Conservation (phyloP, 53 echinoderm and acorn worm species). For the Echinarachnius parma region DNA sequence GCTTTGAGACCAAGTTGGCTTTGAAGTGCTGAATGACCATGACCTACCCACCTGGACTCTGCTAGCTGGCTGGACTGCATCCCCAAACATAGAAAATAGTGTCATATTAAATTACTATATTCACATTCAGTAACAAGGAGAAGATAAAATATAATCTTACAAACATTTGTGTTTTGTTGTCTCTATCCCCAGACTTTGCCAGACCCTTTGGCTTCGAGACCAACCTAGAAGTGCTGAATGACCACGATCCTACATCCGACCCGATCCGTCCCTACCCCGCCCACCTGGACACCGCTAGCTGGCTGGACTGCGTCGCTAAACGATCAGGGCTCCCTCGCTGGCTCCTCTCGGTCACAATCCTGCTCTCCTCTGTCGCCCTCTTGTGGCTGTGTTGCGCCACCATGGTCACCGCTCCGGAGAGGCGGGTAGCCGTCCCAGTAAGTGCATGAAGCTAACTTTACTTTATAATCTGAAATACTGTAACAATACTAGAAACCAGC, state of each 20-base stretch:
- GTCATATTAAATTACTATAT: too few species aligned
- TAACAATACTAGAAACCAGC: too few species aligned
- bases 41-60: too few species aligned
- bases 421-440: slow-evolving; percentile 62
- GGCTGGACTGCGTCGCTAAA: slow-evolving; percentile 95
- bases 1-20: too few species aligned
- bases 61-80: too few species aligned
- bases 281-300: slow-evolving; percentile 61
- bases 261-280: slow-evolving; percentile 35
- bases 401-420: slow-evolving; percentile 83
- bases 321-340: slow-evolving; percentile 92
- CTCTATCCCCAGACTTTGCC: slow-evolving; percentile 40
- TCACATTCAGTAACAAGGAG: too few species aligned
- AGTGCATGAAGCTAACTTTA: too few species aligned
- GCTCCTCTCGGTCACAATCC: slow-evolving; percentile 79
- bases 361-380: slow-evolving; percentile 87
- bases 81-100: too few species aligned
- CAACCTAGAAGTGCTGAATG: slow-evolving; percentile 73
- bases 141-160: too few species aligned
- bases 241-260: slow-evolving; percentile 61
- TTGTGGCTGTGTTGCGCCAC: slow-evolving; percentile 97
- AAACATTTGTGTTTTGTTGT: too few species aligned
- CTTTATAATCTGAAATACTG: too few species aligned
- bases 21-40: too few species aligned
- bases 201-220: slow-evolving; percentile 62